Conservation (phyloP, 2,113 vertebrate species). For the Marcusenius ussheri region DNA sequence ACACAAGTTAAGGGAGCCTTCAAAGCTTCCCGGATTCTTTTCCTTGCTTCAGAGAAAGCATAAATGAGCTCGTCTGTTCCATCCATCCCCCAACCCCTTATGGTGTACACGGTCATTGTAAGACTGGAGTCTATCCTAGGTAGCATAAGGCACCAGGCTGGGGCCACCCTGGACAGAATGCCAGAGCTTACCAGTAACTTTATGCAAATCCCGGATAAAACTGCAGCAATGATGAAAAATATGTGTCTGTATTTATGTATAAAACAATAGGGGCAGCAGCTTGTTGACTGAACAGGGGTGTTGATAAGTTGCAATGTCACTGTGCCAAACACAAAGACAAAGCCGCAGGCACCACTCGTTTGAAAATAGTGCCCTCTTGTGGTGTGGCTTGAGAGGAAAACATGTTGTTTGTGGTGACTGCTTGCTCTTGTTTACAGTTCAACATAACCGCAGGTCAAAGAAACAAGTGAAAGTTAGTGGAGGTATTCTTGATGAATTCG, state of each 20-base stretch:
- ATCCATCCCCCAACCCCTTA: neutral
- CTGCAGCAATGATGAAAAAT: neutral
- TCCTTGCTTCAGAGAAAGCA: neutral
- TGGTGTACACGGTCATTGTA: neutral
- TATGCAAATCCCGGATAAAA: neutral
- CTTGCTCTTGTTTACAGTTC: neutral
- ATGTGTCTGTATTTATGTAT: neutral
- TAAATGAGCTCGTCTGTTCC: neutral
- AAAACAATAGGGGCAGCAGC: neutral
- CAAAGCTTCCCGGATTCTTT: neutral
- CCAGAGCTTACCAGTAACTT: neutral
- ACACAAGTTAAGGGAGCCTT: neutral
- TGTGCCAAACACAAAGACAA: neutral
- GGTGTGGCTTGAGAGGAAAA: neutral
- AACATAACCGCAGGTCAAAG: neutral
- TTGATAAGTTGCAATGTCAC: neutral
- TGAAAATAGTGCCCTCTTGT: slow-evolving; percentile 11
- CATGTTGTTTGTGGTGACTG: neutral
- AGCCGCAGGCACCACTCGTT: neutral
- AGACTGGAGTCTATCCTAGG: neutral
- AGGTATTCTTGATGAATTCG: neutral
- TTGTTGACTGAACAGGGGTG: neutral
- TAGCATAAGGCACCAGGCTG: neutral
- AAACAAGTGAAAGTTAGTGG: neutral
- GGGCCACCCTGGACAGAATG: neutral